phyloP scores from a whole-genome alignment of 2,113 vertebrate genomes.

The Stegastes partitus region DNA sequence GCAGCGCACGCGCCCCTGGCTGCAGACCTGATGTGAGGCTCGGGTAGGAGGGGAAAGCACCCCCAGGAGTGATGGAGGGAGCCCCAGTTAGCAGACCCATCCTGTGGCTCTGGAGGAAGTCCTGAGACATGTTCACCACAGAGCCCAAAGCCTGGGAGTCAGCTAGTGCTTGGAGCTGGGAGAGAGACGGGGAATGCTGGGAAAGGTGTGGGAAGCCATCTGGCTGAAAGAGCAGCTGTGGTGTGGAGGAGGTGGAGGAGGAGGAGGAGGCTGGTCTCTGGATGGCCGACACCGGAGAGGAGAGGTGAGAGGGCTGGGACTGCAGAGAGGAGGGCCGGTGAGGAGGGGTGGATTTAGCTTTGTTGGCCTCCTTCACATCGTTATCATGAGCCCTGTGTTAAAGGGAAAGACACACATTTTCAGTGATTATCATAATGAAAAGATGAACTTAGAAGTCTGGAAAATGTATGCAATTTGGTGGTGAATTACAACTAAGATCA shows the following conservation, averaged over 20 bases:
- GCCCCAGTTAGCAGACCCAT: constrained; percentile 75
- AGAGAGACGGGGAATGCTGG: constrained; percentile 80
- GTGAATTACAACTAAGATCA: background rate
- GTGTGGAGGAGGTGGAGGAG: constrained; percentile 76
- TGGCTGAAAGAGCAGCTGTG: constrained; percentile 89
- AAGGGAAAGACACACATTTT: constrained; percentile 12
- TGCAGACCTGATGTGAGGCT: constrained; percentile 77
- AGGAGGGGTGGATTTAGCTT: constrained; percentile 86
- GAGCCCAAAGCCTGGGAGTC: constrained; percentile 87
- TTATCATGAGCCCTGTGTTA: constrained; percentile 88
- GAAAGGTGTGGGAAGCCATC: constrained; percentile 82
- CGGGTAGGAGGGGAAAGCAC: constrained; percentile 76
- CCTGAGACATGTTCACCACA: constrained; percentile 85
- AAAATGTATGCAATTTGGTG: background rate
- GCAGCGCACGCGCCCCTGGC: constrained; percentile 76
- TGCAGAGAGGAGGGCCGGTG: constrained; percentile 75
- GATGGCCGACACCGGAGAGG: constrained; percentile 75
- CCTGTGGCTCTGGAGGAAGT: constrained; percentile 87
- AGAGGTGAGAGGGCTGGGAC: constrained; percentile 76
- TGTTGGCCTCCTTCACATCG: constrained; percentile 88
- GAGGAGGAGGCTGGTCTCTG: constrained; percentile 74
- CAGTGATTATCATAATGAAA: constrained; percentile 14
- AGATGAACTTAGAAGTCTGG: background rate
- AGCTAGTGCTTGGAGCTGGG: constrained; percentile 86
- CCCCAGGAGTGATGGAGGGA: constrained; percentile 63